Base-by-base conservation (phyloP, 2,113 vertebrate species). In the Antigone vipio region DNA sequence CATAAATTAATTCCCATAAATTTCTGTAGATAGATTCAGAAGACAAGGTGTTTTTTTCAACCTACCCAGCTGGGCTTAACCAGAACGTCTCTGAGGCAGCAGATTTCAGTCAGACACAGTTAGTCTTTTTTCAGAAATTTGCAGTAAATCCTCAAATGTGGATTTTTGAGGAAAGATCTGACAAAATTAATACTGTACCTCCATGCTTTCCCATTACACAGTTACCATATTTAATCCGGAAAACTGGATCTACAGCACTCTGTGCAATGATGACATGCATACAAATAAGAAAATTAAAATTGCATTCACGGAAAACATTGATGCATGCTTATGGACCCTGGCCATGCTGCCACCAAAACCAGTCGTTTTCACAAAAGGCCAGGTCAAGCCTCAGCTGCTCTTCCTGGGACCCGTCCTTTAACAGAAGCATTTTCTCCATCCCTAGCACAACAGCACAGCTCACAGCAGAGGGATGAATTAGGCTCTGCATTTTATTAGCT, bases 401-500 rank as follows among this genome's bases (percentile, higher is more conserved):
- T 8, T 63, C 7, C 52, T 56, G 76, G 29, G 58, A 56, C 3
- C 6, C 27, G 45, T 13, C 64, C 86, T 84, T 68, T 71, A 49
- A 20, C 56, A 73, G 77, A 38, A 92, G 42, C 35, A 23, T 88
- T 92, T 81, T 80, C 62, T 80, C 55, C 47, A 6, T 30, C 69
- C 76, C 53, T 30, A 47, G 42, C 7, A 2, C 67, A 66, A 35
- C 35, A 47, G 34, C 4, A 5, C 67, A 66, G 72, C 34, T 82
- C 47, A n/a, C 30, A 64, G 64, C 1, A 21, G 12, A 24, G 42
- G 68, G 64, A 63, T 5, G 1, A 87, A 76, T 84, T 55, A 19
- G 49, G 42, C 66, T 94, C 84, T 85, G 92, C 58, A 62, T 75
- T 95, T 93, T 91, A 88, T 94, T 94, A 85, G 80, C 87, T 92